phyloP scores from a whole-genome alignment of 2,888 invertebrate species.

The Andrena marginata region DNA sequence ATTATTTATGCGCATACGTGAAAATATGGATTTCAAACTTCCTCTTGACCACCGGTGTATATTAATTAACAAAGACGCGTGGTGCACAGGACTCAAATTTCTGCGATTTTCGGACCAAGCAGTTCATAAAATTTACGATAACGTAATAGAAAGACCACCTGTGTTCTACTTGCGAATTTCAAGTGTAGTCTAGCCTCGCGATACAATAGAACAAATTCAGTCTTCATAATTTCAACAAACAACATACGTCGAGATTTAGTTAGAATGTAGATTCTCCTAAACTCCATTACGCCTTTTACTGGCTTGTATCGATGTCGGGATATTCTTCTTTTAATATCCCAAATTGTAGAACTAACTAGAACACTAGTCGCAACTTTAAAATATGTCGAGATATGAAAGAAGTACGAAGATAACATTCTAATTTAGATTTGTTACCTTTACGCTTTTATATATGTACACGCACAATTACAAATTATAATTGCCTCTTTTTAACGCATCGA shows the following conservation, averaged over 20 bases:
- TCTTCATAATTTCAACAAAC: slow-evolving; percentile 2
- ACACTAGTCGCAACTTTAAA: slow-evolving; percentile 14
- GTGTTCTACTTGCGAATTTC: neutral
- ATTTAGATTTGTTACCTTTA: neutral
- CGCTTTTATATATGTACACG: neutral
- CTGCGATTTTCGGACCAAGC: slow-evolving; percentile 14
- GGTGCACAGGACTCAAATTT: slow-evolving; percentile 55
- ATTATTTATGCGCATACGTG: neutral
- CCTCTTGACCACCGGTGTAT: neutral
- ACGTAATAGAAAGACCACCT: slow-evolving; percentile 7
- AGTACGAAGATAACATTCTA: slow-evolving; percentile 1
- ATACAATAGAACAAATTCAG: slow-evolving; percentile 17
- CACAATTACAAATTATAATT: slow-evolving; percentile 1
- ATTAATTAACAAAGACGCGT: slow-evolving; percentile 57
- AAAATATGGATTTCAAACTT: neutral
- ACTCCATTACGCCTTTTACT: slow-evolving; percentile 8
- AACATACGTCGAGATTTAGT: slow-evolving; percentile 1
- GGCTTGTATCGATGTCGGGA: neutral
- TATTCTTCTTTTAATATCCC: slow-evolving; percentile 1
- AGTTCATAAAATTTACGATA: slow-evolving; percentile 24
- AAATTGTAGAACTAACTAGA: neutral
- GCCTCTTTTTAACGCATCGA: neutral
- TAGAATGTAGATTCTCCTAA: slow-evolving; percentile 16
- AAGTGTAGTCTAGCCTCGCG: slow-evolving; percentile 5
- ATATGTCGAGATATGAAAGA: neutral